Evolutionary conservation across 1,140 invertebrate species (phyloP).

Genomic region (Mya arenaria): DNA sequence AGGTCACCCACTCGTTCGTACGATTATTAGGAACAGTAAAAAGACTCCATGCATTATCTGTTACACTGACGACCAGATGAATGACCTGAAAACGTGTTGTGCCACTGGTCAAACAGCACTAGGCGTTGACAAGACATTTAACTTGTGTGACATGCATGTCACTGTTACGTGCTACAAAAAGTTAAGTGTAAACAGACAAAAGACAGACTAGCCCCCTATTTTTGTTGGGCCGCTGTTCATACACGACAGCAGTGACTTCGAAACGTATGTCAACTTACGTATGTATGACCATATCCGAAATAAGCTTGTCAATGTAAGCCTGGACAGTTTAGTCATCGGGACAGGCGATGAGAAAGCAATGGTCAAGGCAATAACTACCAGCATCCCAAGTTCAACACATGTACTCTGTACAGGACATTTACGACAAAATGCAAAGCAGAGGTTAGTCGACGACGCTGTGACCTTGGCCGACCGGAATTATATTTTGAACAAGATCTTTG

Average conservation of each 20-base stretch:
- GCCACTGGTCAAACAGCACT: slow-evolving; percentile 9
- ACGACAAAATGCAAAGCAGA: slow-evolving; percentile 20
- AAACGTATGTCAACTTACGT: slow-evolving; percentile 33
- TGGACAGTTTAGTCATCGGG: slow-evolving; percentile 25
- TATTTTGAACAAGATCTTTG: slow-evolving; percentile 35
- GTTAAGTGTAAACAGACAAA: neutral
- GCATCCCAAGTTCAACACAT: slow-evolving; percentile 26
- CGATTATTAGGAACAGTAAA: no score
- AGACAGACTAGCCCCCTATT: neutral
- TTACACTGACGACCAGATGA: neutral
- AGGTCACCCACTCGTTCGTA: no score
- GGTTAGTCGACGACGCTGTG: neutral
- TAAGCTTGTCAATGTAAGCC: neutral
- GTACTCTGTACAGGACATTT: slow-evolving; percentile 37
- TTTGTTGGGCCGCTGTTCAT: slow-evolving; percentile 15
- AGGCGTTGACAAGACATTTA: slow-evolving; percentile 37
- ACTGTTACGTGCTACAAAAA: slow-evolving; percentile 30
- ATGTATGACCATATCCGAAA: slow-evolving; percentile 15
- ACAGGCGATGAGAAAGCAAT: slow-evolving; percentile 38
- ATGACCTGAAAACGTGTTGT: slow-evolving; percentile 1
- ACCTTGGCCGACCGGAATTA: neutral
- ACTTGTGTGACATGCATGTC: slow-evolving; percentile 46
- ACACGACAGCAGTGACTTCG: slow-evolving; percentile 53
- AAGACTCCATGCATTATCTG: neutral
- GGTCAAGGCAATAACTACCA: slow-evolving; percentile 29